Evolutionary conservation across 2,113 vertebrate species (phyloP), one percentile per base, ranked within the genome.

Genomic region (Sula dactylatra): DNA sequence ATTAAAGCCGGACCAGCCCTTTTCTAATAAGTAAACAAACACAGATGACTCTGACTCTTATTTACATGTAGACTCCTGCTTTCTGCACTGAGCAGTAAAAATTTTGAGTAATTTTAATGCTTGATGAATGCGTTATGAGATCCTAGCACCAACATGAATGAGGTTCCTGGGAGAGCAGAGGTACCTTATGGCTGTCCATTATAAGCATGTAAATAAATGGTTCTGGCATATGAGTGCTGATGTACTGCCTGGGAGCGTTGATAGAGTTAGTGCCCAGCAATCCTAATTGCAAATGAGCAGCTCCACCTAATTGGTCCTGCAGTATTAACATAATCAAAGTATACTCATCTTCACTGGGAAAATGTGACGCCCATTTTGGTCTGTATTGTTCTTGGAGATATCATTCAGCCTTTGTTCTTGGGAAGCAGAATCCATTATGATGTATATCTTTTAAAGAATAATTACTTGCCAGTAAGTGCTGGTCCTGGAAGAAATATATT

Each of bases 401-500:
- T 3, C 32, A 66, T 45, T 8, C 7, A 90, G 69, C 62, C 34
- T 74, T 95, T 87, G 70, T 73, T 93, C 85, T 91, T 82, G 78
- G 70, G 80, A 86, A 97, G 74, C 79, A 77, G 42, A 96, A 83
- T 52, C 71, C 59, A 65, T 91, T 94, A 88, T 29, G 52, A 62
- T 65, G 26, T 34, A 25, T 80, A 74, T 56, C 58, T 89, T 56
- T 82, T 40, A 94, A 95, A 90, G 89, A 72, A 58, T 96, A 96
- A 97, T 94, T 95, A 52, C 77, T 89, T 88, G 52, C 86, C 50
- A 90, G 45, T 93, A 91, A 94, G 54, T 40, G 69, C 78, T 82
- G 32, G 54, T 90, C 86, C 86, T 86, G 84, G 76, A 96, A 95
- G 81, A 86, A 94, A 96, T 50, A 55, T 38, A 65, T 61, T 92